These are phyloP conservation scores for Cheilosia urbana DNA, from an alignment of 2,888 invertebrate species.

Conservation along the genomic window DNA sequence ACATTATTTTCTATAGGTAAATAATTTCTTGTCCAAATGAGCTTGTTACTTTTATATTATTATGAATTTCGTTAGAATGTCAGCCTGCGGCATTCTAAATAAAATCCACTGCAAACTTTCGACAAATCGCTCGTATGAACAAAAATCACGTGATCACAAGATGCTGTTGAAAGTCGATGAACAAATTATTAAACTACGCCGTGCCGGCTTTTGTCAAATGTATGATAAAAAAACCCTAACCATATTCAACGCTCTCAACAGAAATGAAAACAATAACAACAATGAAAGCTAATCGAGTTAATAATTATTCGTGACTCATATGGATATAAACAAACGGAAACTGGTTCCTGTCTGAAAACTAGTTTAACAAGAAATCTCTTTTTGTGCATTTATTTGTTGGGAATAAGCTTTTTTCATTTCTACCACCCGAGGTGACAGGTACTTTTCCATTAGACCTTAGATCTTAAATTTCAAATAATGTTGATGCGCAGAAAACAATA, in stretches of 20 bases:
- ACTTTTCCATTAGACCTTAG: constrained; percentile 31
- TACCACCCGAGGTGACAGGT: constrained; percentile 3
- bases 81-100: too few relatives aligned
- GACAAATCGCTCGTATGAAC: background rate
- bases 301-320: constrained; percentile 4
- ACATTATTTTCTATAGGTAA: too few relatives aligned
- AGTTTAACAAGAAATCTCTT: constrained; percentile 32
- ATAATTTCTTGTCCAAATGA: too few relatives aligned
- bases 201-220: background rate
- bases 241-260: background rate
- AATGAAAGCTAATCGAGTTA: constrained; percentile 1
- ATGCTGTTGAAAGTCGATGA: background rate
- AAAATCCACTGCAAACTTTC: background rate
- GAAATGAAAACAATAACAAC: constrained; percentile 8
- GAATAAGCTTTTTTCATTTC: background rate
- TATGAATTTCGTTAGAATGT: too few relatives aligned
- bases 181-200: background rate
- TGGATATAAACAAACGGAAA: constrained; percentile 2
- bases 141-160: constrained; percentile 6
- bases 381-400: constrained; percentile 7
- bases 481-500: background rate
- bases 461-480: background rate
- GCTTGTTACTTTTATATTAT: too few relatives aligned
- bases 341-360: constrained; percentile 29
- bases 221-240: background rate